Evolutionary conservation across 2,797 vertebrate genomes (phyloP), one percentile per base, ranked within the genome.

Genomic region (Scarus forsteni): DNA sequence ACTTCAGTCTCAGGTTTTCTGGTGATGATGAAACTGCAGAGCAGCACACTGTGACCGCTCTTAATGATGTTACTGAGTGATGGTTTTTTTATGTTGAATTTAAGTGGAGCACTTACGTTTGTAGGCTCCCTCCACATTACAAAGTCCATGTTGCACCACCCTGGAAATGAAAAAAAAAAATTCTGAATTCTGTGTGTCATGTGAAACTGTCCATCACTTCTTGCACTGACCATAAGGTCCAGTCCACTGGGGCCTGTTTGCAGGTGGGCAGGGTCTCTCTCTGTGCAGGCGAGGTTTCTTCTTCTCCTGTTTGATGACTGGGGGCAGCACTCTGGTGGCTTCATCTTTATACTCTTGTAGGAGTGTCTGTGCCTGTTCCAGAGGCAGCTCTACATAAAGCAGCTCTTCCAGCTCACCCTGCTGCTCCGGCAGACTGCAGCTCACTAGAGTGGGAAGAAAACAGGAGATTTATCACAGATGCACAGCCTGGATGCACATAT

Each of bases 391-490:
- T 0, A 93, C 89, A 1, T 95, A 98, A 10, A 92, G 85, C 75
- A 98, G 88, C 77, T 97, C 95, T 46, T 97, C 96, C 75, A 94
- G 92, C 38, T 95, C 92, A 1, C 90, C 90, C 66, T 94, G 91
- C 59, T 90, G 91, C 71, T 96, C 94, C 9, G 97, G 97, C 46
- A 98, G 92, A 35, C 93, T 95, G 80, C 95, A 98, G 85, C 97
- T 98, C 70, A 94, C 97, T 98, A 88, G 18, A 80, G 9, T 7
- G 52, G 60, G 7, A 6, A 16, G 57, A 49, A 39, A 39, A 39
- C 38, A 12, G 35, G 1, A 16, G 18, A 13, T 14, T 46, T 42
- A 13, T 5, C 6, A 40, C 4, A 16, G 3, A 4, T 39, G 13
- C 46, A 48, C 42, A 43, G 12, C 13, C 43, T 44, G 43, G 13